These are phyloP conservation scores for Prunella fulvescens DNA, from an alignment of 2,113 vertebrate species.

Conservation along the genomic window DNA sequence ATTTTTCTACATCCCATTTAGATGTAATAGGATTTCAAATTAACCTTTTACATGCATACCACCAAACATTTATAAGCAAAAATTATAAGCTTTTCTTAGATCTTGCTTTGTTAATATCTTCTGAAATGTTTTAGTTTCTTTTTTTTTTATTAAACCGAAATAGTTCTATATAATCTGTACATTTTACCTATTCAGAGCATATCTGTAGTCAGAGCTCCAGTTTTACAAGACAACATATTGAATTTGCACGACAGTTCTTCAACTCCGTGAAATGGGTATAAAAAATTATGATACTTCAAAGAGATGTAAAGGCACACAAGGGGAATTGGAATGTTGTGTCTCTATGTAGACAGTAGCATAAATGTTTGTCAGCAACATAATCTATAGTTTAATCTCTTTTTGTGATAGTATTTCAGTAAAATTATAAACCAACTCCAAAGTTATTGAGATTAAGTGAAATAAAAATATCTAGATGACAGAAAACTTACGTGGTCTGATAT, in stretches of 20 bases:
- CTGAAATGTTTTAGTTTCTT: neutral
- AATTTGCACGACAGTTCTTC: neutral
- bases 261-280: neutral
- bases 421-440: neutral
- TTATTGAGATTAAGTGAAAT: neutral
- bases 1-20: neutral
- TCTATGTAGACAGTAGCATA: neutral
- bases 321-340: neutral
- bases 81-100: neutral
- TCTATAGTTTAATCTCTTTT: rapidly evolving
- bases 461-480: neutral
- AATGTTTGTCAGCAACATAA: neutral
- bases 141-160: neutral
- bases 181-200: neutral
- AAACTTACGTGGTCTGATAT: neutral
- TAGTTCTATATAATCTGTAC: neutral
- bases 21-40: neutral
- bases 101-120: neutral
- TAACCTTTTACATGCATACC: neutral
- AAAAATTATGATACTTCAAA: neutral
- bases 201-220: neutral
- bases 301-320: neutral
- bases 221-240: neutral
- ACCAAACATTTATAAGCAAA: neutral
- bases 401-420: neutral